Conservation (phyloP, 2,888 invertebrate species). For the Cylindroiulus punctatus region DNA sequence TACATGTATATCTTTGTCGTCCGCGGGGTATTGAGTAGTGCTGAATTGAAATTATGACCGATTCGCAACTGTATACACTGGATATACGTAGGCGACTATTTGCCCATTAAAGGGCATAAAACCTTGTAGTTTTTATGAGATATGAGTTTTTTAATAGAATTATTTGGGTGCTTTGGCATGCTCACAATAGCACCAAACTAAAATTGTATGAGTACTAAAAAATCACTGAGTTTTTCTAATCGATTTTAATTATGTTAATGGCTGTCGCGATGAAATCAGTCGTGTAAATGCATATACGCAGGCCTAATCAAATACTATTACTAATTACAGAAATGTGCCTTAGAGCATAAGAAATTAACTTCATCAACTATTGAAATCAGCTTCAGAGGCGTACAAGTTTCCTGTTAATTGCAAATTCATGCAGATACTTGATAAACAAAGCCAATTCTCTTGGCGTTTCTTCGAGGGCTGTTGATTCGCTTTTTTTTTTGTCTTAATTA, state of each 20-base stretch:
- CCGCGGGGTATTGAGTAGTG: too few species aligned
- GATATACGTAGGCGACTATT: too few species aligned
- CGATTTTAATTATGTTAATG: not conserved
- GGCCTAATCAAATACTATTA: not conserved
- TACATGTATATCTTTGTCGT: too few species aligned
- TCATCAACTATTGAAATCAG: constrained; percentile 28
- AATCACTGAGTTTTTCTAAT: not conserved
- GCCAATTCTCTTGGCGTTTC: not conserved
- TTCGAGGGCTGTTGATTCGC: not conserved
- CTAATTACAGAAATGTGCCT: not conserved
- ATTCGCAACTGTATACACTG: too few species aligned
- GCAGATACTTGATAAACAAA: not conserved
- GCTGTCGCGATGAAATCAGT: not conserved
- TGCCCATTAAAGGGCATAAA: too few species aligned
- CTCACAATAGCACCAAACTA: too few species aligned
- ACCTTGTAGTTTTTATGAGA: too few species aligned
- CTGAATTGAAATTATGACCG: too few species aligned
- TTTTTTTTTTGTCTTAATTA: not conserved
- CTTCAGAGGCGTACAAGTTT: not conserved
- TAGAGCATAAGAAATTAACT: not conserved
- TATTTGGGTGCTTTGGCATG: too few species aligned
- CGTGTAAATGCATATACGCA: not conserved
- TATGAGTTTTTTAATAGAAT: too few species aligned
- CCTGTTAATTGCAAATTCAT: constrained; percentile 20
- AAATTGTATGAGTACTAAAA: not conserved